Base-by-base conservation (phyloP, 2,797 vertebrate species). In the Babyrousa celebensis region DNA sequence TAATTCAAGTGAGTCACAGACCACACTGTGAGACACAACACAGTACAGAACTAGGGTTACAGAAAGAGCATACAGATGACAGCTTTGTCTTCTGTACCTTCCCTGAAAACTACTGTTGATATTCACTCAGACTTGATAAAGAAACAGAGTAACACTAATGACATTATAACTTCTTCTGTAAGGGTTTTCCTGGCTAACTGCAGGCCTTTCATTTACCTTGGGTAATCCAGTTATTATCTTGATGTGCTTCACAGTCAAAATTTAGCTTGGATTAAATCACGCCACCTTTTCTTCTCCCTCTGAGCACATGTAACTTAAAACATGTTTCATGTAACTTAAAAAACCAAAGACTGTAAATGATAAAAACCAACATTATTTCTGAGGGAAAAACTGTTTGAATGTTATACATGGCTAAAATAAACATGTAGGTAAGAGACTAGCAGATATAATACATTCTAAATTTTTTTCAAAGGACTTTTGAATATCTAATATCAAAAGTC, bases 321-420 rank as follows among this genome's bases (percentile, higher is more conserved):
- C n/a, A 60, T 82, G 8, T 83, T 93, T 89, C 29, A 43, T 7
- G 6, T 88, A 85, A 68, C 18, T 86, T 90, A 92, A 93, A 88
- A 60, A 86, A 68, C 12, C 87, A 94, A 91, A 70, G 0, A 17
- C 67, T 9, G 21, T 74, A 27, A 68, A 54, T 21, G 20, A 58
- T 71, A 54, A 88, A 79, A 74, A 4, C 6, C 23, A 95, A 91
- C 14, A 71, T 27, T 89, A 74, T 78, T 88, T 91, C 25, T 78
- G 8, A 91, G 67, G 36, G 56, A 5, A 95, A 94, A 78, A 36
- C 25, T 68, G 71, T 82, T 80, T 56, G n/a, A 62, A 65, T 56
- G 56, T 79, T 86, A 80, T 89, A 95, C 91, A 32, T 48, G 56
- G 3, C 29, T 89, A 32, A 77, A 87, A 87, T 58, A 83, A 74